Percentiles rank a stretch among this genome's conserved stretches.
Conservation (phyloP, 2,888 invertebrate genomes). For the Metallyticus violacea region DNA sequence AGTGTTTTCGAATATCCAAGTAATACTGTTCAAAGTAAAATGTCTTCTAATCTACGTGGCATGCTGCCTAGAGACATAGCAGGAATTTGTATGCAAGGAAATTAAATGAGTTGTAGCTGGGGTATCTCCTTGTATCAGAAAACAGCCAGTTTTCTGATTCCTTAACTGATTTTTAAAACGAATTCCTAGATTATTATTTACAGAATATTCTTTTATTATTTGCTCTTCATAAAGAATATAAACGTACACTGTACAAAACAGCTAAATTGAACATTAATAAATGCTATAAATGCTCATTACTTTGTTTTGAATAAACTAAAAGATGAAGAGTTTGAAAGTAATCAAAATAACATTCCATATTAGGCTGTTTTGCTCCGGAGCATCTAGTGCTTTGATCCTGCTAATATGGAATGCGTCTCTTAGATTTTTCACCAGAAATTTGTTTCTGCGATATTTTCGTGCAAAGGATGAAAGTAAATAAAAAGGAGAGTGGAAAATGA, state of each 20-base stretch:
- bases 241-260: not conserved
- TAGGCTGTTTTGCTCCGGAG: not conserved
- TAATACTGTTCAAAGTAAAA: too few species aligned
- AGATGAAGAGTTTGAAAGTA: not conserved
- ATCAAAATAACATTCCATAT: not conserved
- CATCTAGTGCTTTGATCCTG: not conserved
- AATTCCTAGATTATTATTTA: too few species aligned
- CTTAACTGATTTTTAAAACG: too few species aligned
- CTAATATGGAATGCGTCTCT: not conserved
- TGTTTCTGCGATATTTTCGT: not conserved
- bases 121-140: too few species aligned
- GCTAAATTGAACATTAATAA: not conserved
- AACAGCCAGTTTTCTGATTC: too few species aligned
- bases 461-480: not conserved
- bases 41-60: too few species aligned
- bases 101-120: too few species aligned
- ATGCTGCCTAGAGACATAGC: too few species aligned
- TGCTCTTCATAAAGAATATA: not conserved
- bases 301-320: not conserved
- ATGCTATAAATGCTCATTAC: not conserved
- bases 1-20: too few species aligned
- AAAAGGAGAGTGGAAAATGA: too few species aligned
- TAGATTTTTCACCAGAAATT: not conserved
- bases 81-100: too few species aligned
- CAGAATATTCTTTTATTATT: not conserved